Percentiles rank a stretch among this genome's conserved stretches.
Evolutionary conservation across 2,888 invertebrate genomes (phyloP).

Genomic region (Pyralis farinalis): DNA sequence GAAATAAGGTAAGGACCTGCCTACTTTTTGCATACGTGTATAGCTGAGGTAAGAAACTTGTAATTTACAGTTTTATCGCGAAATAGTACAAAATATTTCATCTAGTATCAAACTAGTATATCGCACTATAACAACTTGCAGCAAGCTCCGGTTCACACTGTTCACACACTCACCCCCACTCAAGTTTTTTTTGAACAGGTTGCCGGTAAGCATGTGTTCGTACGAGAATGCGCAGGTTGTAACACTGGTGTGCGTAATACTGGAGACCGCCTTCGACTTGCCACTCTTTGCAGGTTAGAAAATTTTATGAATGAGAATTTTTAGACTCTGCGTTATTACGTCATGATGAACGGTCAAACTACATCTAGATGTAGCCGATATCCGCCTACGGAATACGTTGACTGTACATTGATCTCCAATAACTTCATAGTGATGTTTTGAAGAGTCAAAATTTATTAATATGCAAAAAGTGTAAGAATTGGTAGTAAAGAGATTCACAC

Average conservation of each 20-base stretch:
- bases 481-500: no score
- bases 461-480: no score
- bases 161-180: slow-evolving; percentile 55
- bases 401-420: not conserved
- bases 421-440: no score
- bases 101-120: slow-evolving; percentile 38
- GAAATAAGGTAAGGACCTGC: no score
- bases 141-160: slow-evolving; percentile 53
- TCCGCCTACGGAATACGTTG: not conserved
- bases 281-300: slow-evolving; percentile 8
- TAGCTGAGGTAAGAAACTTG: no score
- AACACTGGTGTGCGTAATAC: slow-evolving; percentile 18
- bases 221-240: slow-evolving; percentile 26
- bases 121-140: slow-evolving; percentile 24
- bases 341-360: slow-evolving; percentile 5
- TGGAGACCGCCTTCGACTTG: slow-evolving; percentile 8
- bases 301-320: slow-evolving; percentile 16
- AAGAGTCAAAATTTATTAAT: no score
- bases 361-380: not conserved
- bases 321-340: slow-evolving; percentile 12
- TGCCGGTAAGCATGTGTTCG: slow-evolving; percentile 30
- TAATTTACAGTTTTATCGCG: no score
- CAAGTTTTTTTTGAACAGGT: slow-evolving; percentile 50
- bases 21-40: no score
- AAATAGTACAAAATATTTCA: no score